A percentile compares a stretch with the other conserved stretches of the same genome.
phyloP scores from a whole-genome alignment of 2,113 vertebrate genomes.

The Nanorana parkeri region DNA sequence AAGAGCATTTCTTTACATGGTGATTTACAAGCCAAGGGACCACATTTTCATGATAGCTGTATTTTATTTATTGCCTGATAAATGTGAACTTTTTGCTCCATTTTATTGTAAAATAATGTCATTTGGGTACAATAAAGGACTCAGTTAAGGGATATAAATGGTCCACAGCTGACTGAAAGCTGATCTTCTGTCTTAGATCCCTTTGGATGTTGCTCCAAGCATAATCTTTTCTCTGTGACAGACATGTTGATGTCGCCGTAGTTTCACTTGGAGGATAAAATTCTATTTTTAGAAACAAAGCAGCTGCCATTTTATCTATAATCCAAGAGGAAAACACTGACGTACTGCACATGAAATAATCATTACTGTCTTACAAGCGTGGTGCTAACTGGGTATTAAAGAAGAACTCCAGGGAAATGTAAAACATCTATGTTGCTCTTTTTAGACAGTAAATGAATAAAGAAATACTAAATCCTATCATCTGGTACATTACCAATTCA shows the following conservation, averaged over 20 bases:
- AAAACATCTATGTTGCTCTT: neutral
- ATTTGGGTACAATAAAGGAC: neutral
- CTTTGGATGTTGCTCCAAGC: slow-evolving; percentile 1
- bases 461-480: too few species aligned
- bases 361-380: slow-evolving; percentile 15
- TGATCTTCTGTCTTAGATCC: slow-evolving; percentile 12
- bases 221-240: slow-evolving; percentile 5
- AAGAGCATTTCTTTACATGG: too few species aligned
- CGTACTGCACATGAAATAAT: slow-evolving; percentile 39
- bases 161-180: neutral
- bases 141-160: slow-evolving; percentile 16
- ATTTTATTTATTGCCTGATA: slow-evolving; percentile 1
- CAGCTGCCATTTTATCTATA: slow-evolving; percentile 48
- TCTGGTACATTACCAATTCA: too few species aligned
- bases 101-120: slow-evolving; percentile 8
- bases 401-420: too few species aligned
- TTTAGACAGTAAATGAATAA: too few species aligned
- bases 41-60: too few species aligned
- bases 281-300: slow-evolving; percentile 38
- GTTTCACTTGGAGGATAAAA: slow-evolving; percentile 31
- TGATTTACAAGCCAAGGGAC: too few species aligned
- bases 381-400: neutral
- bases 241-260: slow-evolving; percentile 26
- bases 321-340: slow-evolving; percentile 36
- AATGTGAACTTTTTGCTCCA: neutral